A percentile compares a stretch with the other conserved stretches of the same genome.
These are phyloP conservation scores for Patella depressa DNA, from an alignment of 2,888 invertebrate genomes.

Conservation along the genomic window DNA sequence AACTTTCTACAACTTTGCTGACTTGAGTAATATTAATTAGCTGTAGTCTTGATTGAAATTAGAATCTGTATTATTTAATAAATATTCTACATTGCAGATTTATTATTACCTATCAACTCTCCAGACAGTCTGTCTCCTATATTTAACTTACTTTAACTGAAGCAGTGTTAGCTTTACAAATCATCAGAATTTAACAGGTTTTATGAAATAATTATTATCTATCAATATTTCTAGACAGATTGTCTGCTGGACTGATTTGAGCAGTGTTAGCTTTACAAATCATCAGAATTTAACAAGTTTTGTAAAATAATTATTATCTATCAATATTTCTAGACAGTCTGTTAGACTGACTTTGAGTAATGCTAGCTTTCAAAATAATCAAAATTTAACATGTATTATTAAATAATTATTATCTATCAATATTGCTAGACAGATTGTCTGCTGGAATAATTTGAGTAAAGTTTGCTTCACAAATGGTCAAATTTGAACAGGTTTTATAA, in stretches of 20 bases:
- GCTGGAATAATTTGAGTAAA: neutral
- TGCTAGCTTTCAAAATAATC: neutral
- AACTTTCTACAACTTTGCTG: too few relatives aligned
- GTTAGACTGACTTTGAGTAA: neutral
- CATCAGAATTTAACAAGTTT: neutral
- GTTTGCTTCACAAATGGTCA: neutral
- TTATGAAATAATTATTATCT: neutral
- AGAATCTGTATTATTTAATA: too few relatives aligned
- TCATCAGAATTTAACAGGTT: slow-evolving; percentile 11
- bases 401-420: neutral
- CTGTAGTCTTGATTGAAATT: too few relatives aligned
- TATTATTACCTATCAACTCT: neutral
- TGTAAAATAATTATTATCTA: neutral
- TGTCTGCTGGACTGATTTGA: neutral
- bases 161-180: neutral
- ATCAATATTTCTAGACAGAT: neutral
- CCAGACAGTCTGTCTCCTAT: slow-evolving; percentile 2
- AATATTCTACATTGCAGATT: too few relatives aligned
- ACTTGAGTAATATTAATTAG: too few relatives aligned
- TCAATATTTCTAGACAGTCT: neutral
- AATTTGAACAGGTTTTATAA: neutral
- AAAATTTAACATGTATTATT: neutral
- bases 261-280: neutral
- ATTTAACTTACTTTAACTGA: neutral
- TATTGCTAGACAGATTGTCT: neutral